These are phyloP conservation scores for Rhopalosiphum maidis DNA, from an alignment of 1,140 invertebrate species.

Conservation along the genomic window DNA sequence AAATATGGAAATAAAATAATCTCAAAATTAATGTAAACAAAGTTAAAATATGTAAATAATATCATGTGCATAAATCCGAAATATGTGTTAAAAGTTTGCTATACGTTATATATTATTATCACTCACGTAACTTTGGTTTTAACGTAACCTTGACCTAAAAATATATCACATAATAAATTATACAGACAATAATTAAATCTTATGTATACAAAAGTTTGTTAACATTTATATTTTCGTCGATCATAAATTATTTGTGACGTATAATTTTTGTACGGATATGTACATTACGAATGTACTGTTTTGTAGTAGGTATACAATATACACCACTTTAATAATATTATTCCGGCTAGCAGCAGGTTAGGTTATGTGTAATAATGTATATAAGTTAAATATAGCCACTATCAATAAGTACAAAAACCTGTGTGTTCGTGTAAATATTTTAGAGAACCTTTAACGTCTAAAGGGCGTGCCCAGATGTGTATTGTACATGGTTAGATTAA, in stretches of 20 bases:
- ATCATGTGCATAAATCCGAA: neutral
- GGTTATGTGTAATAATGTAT: neutral
- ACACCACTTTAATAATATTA: neutral
- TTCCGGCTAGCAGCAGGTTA: neutral
- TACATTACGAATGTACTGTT: too few relatives aligned
- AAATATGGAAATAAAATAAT: neutral
- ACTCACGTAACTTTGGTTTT: neutral
- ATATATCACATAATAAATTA: neutral
- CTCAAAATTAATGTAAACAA: neutral
- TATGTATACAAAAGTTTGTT: neutral
- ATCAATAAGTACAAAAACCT: neutral
- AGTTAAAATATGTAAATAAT: neutral
- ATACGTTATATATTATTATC: neutral
- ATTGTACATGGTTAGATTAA: neutral
- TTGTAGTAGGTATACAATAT: too few relatives aligned
- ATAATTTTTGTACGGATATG: neutral
- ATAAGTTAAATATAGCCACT: neutral
- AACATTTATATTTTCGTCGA: neutral
- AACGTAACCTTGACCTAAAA: slow-evolving; percentile 9
- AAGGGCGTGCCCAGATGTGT: neutral
- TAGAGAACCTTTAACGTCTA: neutral
- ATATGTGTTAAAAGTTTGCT: neutral
- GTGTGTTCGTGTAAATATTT: slow-evolving; percentile 10
- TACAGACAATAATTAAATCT: neutral
- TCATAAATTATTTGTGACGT: neutral